A percentile compares a stretch with the other conserved stretches of the same genome.
These are phyloP conservation scores for Pachliopta kotzebuea DNA, from an alignment of 2,888 invertebrate genomes.

Conservation along the genomic window DNA sequence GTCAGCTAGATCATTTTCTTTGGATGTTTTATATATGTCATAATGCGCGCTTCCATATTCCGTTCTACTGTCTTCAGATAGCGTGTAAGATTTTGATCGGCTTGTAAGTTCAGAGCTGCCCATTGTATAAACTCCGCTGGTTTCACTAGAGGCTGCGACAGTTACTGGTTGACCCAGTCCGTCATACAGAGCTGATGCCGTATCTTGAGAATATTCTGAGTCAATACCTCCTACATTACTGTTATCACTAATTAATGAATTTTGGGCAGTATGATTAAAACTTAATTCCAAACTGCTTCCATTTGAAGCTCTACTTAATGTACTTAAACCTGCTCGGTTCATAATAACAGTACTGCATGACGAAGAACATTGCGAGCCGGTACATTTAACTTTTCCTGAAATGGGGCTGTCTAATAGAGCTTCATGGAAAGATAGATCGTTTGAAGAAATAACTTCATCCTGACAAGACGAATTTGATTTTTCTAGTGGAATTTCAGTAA, in stretches of 20 bases:
- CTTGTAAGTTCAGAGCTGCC: constrained; percentile 84
- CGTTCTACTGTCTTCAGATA: constrained; percentile 65
- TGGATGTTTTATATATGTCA: constrained; percentile 77
- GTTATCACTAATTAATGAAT: constrained; percentile 88
- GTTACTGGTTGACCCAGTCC: constrained; percentile 77
- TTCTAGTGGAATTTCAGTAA: constrained; percentile 50
- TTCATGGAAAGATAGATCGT: constrained; percentile 69
- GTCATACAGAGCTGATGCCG: constrained; percentile 81
- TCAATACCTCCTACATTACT: constrained; percentile 84
- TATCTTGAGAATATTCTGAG: constrained; percentile 80
- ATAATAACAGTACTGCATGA: constrained; percentile 94
- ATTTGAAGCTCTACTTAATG: constrained; percentile 85
- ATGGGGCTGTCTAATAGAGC: constrained; percentile 78
- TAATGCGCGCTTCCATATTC: constrained; percentile 79
- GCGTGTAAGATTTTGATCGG: constrained; percentile 80
- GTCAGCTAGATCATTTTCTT: constrained; percentile 74
- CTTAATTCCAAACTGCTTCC: constrained; percentile 91
- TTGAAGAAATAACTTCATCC: constrained; percentile 59
- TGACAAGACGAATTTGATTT: constrained; percentile 44
- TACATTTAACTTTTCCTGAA: constrained; percentile 82
- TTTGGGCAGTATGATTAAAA: constrained; percentile 93
- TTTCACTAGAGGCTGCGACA: constrained; percentile 87
- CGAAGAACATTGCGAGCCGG: constrained; percentile 91
- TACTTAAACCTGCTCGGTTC: constrained; percentile 71
- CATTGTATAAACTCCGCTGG: constrained; percentile 92